Evolutionary conservation across 2,888 invertebrate genomes (phyloP), one percentile per base, ranked within the genome.

Genomic region (Lasioglossum malachurum): DNA sequence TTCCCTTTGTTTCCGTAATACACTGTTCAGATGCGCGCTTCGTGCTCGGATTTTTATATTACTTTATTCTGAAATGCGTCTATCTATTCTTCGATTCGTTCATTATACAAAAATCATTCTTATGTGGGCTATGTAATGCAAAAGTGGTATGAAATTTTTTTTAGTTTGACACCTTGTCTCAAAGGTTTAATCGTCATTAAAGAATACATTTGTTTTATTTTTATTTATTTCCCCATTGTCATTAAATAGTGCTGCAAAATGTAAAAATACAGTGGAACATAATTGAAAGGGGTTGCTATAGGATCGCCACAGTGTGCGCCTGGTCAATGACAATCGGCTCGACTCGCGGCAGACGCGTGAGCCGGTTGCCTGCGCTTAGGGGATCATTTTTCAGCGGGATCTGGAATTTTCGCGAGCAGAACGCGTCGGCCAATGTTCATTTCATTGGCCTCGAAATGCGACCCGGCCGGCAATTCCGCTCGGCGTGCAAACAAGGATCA

Each of bases 401-500:
- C 72, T n/a, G 31, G 57, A 57, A 78, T 57, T 78, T 78, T 71
- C 44, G 49, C 23, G 78, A 78, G 41, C 72, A 57, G 19, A 41
- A 72, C 31, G 44, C n/a, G 27, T 64, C 49, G 57, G 38, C 35
- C 77, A 41, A 81, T 71, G 71, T 77, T 60, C 77, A 72, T 77
- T 77, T 77, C 57, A 77, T 77, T 77, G 57, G 57, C 82, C 38
- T 53, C 53, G 49, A 46, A 73, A 75, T 67, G 38, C 46, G 38
- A 12, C 23, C 46, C 27, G 67, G 14, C 49, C 49, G 49, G 49
- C 78, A 72, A 72, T 75, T 80, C 44, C 31, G 49, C 57, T 53
- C 27, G n/a, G 41, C 31, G 27, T 44, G 53, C 71, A 78, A 78
- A 78, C 78, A 78, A 78, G 72, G 72, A 78, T 78, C 53, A 57